Conservation (phyloP, 2,888 invertebrate species). For the Cotesia congregata region DNA sequence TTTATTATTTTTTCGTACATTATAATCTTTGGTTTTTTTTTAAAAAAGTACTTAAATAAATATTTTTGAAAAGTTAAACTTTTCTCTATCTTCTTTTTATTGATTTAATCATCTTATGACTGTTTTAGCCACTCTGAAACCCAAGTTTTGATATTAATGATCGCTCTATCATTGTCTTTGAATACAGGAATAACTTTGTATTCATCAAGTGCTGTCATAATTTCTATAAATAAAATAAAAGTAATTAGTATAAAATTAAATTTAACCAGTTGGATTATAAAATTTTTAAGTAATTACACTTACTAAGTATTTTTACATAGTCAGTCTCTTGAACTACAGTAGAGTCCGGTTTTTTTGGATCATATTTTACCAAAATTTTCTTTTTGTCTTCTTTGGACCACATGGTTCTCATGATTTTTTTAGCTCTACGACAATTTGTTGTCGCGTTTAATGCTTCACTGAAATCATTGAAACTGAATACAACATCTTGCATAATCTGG, state of each 20-base stretch:
- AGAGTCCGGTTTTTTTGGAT: background rate
- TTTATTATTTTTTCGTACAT: too few relatives aligned
- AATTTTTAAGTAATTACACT: background rate
- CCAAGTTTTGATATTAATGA: too few relatives aligned
- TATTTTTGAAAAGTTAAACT: background rate
- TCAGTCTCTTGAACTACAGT: background rate
- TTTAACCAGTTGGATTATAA: background rate
- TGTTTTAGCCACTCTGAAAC: background rate
- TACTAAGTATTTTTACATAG: background rate
- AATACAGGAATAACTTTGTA: too few relatives aligned
- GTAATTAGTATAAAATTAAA: too few relatives aligned
- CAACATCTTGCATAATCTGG: background rate
- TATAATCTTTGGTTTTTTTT: too few relatives aligned
- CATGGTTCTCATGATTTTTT: background rate
- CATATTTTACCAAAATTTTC: background rate
- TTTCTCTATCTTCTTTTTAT: background rate
- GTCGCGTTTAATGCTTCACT: background rate
- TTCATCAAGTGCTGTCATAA: too few relatives aligned
- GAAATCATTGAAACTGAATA: background rate
- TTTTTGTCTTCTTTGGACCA: background rate
- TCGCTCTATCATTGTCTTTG: too few relatives aligned
- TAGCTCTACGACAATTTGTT: background rate
- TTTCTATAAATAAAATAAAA: too few relatives aligned
- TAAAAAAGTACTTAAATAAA: background rate
- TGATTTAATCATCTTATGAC: background rate